phyloP scores from a whole-genome alignment of 2,113 vertebrate genomes.

The Arvicanthis niloticus region DNA sequence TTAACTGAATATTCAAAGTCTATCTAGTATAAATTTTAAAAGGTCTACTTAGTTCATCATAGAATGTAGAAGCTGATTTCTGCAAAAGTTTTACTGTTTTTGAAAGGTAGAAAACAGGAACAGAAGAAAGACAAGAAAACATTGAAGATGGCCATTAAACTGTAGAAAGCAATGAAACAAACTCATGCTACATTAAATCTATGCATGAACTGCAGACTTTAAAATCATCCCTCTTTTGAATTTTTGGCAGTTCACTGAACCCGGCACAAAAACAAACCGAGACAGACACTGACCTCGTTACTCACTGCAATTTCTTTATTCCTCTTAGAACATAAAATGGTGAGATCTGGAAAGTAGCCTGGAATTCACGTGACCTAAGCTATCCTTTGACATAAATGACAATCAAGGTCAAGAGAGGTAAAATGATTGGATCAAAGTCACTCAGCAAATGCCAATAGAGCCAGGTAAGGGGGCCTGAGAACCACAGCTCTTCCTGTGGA shows the following conservation, averaged over 20 bases:
- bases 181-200: slow-evolving; percentile 66
- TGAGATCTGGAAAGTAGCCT: neutral
- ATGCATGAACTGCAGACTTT: slow-evolving; percentile 46
- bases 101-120: slow-evolving; percentile 46
- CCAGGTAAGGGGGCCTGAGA: neutral
- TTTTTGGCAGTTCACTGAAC: slow-evolving; percentile 37
- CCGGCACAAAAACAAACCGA: neutral
- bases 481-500: neutral
- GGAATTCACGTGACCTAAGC: neutral
- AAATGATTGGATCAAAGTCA: neutral
- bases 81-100: slow-evolving; percentile 39
- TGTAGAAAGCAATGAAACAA: slow-evolving; percentile 57
- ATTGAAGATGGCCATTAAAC: slow-evolving; percentile 70
- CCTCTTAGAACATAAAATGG: neutral
- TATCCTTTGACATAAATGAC: neutral
- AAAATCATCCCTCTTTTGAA: slow-evolving; percentile 24
- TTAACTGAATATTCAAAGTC: slow-evolving; percentile 21
- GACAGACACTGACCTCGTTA: neutral
- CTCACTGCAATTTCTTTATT: neutral
- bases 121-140: slow-evolving; percentile 48
- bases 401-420: neutral
- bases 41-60: slow-evolving; percentile 19
- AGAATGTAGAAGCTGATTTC: neutral
- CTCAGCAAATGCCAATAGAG: neutral
- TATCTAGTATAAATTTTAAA: slow-evolving; percentile 58